Percentiles rank a stretch among this genome's conserved stretches.
Evolutionary conservation across 2,888 invertebrate genomes (phyloP).

Genomic region (Ganaspis brasiliensis): DNA sequence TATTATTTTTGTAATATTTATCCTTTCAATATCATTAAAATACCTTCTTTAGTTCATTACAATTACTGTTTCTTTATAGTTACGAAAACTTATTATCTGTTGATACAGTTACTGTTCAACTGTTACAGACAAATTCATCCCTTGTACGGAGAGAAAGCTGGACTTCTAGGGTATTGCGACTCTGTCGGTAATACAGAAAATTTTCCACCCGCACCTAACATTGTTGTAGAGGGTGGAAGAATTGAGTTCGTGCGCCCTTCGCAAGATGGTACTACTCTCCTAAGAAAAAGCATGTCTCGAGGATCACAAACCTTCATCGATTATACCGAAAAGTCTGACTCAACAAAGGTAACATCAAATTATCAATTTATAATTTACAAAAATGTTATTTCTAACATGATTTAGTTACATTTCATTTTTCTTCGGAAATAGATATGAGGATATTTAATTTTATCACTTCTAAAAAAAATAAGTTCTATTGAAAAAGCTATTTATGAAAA

Average conservation of each 20-base stretch:
- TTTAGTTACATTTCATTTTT: no score
- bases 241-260: slow-evolving; percentile 81
- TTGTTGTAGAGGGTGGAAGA: slow-evolving; percentile 81
- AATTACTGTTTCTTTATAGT: no score
- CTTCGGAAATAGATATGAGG: no score
- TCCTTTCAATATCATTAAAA: no score
- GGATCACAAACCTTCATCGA: slow-evolving; percentile 75
- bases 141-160: slow-evolving; percentile 79
- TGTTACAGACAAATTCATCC: slow-evolving; percentile 80
- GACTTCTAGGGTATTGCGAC: slow-evolving; percentile 78
- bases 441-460: no score
- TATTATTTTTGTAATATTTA: no score
- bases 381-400: neutral
- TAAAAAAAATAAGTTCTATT: no score
- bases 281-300: slow-evolving; percentile 72
- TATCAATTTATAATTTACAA: neutral
- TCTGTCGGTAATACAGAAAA: slow-evolving; percentile 77
- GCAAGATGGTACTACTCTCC: slow-evolving; percentile 75
- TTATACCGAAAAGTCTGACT: slow-evolving; percentile 75
- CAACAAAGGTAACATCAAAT: slow-evolving; percentile 71
- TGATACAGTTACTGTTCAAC: slow-evolving; percentile 58
- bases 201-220: slow-evolving; percentile 80
- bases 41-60: no score
- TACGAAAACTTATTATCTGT: no score
- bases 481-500: no score